Evolutionary conservation across 2,888 invertebrate genomes (phyloP), one percentile per base, ranked within the genome.

Genomic region (Alentia gelatinosa): DNA sequence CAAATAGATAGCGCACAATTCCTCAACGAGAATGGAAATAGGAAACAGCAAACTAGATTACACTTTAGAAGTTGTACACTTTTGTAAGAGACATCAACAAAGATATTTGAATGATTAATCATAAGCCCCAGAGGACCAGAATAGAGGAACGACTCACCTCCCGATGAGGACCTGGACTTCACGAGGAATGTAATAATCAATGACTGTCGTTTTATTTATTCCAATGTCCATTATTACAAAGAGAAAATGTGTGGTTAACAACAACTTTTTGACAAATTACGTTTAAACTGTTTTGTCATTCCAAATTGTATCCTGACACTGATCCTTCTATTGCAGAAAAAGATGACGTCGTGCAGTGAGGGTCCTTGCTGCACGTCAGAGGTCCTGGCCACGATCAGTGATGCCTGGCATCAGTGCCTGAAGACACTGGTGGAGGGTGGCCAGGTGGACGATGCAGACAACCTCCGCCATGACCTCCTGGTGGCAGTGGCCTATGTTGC

Each of bases 401-500:
- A 37, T 47, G 3, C 86, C 47, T 86, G 86, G 86, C 42, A 33
- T 1, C 42, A n/a, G 15, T 86, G 42, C 47, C 47, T 86, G 47
- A 86, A 86, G 42, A 42, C 47, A 33, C 86, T 86, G 19, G 47
- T 50, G 0, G 50, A 86, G 26, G 50, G 47, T 7, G 42, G 4
- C 30, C 86, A 86, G 42, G 86, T 86, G 42, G 47, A 86, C 26
- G 47, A 42, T 47, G 26, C 47, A 1, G 86, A 47, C 47, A 26
- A 33, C 47, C 47, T 86, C 1, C 47, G 86, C 35, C 50, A 42
- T 33, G 86, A 86, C 47, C 42, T 86, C 1, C 42, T 86, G n/a
- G 50, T 50, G 42, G 86, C 86, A 1, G 86, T 86, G 30, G 47
- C 86, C 26, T 86, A 86, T 30, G 47, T 86, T 3, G 86, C 86